These are phyloP conservation scores for Dermatemys mawii DNA, from an alignment of 2,113 vertebrate genomes.

Conservation along the genomic window DNA sequence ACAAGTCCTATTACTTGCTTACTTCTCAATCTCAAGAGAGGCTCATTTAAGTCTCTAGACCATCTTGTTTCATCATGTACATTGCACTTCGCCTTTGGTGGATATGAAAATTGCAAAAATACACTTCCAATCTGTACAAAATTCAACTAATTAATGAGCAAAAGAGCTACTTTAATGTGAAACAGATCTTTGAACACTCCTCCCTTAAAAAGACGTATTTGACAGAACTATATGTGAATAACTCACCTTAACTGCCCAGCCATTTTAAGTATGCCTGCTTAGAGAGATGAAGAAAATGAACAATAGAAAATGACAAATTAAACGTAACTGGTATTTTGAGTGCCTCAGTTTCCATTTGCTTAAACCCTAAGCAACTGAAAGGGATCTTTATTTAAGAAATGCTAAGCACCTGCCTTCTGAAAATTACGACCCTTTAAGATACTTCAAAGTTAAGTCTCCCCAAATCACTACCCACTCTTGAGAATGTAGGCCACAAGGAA, in stretches of 20 bases:
- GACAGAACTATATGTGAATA: not conserved
- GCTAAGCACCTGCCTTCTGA: not conserved
- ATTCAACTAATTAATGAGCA: too few relatives aligned
- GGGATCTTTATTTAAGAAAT: not conserved
- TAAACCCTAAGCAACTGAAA: not conserved
- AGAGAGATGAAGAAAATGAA: not conserved
- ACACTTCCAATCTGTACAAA: too few relatives aligned
- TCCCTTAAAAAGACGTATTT: not conserved
- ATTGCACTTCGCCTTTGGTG: too few relatives aligned
- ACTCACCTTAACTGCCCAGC: not conserved
- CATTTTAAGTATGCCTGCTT: not conserved
- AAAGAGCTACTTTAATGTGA: too few relatives aligned
- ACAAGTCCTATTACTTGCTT: not conserved
- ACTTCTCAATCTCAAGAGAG: not conserved
- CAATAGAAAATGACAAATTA: not conserved
- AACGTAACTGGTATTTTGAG: not conserved
- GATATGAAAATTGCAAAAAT: too few relatives aligned
- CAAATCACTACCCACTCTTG: not conserved
- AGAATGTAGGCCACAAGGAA: not conserved
- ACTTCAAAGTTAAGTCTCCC: not conserved
- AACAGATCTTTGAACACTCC: too few relatives aligned
- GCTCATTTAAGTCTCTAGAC: too few relatives aligned
- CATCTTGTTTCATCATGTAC: too few relatives aligned
- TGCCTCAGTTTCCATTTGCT: not conserved
- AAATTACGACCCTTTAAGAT: not conserved